phyloP scores from a whole-genome alignment of 2,797 vertebrate species.

The Pipistrellus kuhlii region DNA sequence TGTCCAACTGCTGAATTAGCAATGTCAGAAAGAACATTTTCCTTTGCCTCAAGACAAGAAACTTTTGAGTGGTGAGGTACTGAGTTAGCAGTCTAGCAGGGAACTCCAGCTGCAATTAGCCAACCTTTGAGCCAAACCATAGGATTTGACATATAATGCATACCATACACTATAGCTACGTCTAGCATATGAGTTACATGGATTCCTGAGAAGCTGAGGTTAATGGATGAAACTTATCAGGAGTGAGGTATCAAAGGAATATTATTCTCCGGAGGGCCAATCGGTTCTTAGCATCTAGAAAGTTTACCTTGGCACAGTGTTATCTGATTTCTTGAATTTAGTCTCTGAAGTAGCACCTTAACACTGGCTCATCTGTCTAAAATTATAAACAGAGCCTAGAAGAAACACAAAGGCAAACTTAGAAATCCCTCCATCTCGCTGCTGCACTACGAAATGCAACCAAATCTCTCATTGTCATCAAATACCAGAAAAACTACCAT shows the following conservation, averaged over 20 bases:
- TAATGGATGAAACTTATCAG: slow-evolving; percentile 73
- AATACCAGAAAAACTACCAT: slow-evolving; percentile 54
- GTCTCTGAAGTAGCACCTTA: slow-evolving; percentile 82
- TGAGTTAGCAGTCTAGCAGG: slow-evolving; percentile 57
- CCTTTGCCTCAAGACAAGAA: slow-evolving; percentile 65
- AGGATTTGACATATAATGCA: slow-evolving; percentile 55
- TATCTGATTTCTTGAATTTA: slow-evolving; percentile 75
- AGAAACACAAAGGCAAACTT: slow-evolving; percentile 63
- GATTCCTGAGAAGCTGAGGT: slow-evolving; percentile 80
- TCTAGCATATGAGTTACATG: slow-evolving; percentile 61
- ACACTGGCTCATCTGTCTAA: slow-evolving; percentile 75
- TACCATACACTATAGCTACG: slow-evolving; percentile 63
- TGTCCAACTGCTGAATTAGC: slow-evolving; percentile 61
- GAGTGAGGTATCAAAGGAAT: slow-evolving; percentile 78
- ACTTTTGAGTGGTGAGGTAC: slow-evolving; percentile 38
- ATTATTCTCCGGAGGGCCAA: slow-evolving; percentile 70
- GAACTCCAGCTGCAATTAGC: slow-evolving; percentile 42
- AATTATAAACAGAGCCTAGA: slow-evolving; percentile 60
- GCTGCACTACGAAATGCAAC: slow-evolving; percentile 28
- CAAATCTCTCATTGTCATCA: slow-evolving; percentile 53
- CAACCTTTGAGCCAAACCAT: slow-evolving; percentile 65
- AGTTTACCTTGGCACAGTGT: slow-evolving; percentile 78
- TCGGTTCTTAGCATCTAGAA: slow-evolving; percentile 71
- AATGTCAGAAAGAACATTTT: slow-evolving; percentile 58
- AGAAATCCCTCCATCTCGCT: neutral